Percentiles rank a stretch among this genome's conserved stretches.
phyloP scores from a whole-genome alignment of 2,797 vertebrate species.

The Sebastes goodei region DNA sequence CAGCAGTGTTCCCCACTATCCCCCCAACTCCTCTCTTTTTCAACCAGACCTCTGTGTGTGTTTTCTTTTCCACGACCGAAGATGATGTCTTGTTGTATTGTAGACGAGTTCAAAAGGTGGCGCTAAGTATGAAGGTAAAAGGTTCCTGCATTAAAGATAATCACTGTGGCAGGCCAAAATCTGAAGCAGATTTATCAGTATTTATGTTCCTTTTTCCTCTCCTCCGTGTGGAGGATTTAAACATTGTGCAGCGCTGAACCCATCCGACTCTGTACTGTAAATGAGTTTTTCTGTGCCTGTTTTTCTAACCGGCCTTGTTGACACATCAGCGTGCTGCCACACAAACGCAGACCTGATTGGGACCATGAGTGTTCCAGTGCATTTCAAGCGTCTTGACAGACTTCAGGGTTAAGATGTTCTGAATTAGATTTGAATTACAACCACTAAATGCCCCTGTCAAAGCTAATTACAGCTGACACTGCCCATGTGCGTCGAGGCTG shows the following conservation, averaged over 20 bases:
- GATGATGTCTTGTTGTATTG: slow-evolving; percentile 45
- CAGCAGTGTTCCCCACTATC: slow-evolving; percentile 4
- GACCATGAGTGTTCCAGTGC: slow-evolving; percentile 87
- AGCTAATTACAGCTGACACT: slow-evolving; percentile 96
- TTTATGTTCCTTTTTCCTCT: slow-evolving; percentile 48
- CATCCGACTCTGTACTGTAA: slow-evolving; percentile 82
- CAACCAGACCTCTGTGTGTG: slow-evolving; percentile 38
- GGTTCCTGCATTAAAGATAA: slow-evolving; percentile 64
- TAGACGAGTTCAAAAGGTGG: slow-evolving; percentile 60
- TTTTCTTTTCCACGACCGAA: slow-evolving; percentile 45
- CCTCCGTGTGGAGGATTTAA: slow-evolving; percentile 51
- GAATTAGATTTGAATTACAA: slow-evolving; percentile 99
- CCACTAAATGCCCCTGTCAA: slow-evolving; percentile 99
- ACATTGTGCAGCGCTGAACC: slow-evolving; percentile 45
- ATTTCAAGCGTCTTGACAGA: slow-evolving; percentile 96
- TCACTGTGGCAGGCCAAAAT: slow-evolving; percentile 66
- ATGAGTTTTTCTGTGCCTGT: slow-evolving; percentile 88
- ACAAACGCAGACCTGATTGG: slow-evolving; percentile 86
- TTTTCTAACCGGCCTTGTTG: slow-evolving; percentile 91
- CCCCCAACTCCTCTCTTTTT: not conserved
- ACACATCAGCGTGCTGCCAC: slow-evolving; percentile 94
- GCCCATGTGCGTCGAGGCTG: slow-evolving; percentile 88
- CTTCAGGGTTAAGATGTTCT: slow-evolving; percentile 99
- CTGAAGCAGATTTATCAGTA: slow-evolving; percentile 72
- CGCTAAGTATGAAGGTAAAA: slow-evolving; percentile 40